Evolutionary conservation across 2,888 invertebrate species (phyloP).

Genomic region (Tupiocoris notatus): DNA sequence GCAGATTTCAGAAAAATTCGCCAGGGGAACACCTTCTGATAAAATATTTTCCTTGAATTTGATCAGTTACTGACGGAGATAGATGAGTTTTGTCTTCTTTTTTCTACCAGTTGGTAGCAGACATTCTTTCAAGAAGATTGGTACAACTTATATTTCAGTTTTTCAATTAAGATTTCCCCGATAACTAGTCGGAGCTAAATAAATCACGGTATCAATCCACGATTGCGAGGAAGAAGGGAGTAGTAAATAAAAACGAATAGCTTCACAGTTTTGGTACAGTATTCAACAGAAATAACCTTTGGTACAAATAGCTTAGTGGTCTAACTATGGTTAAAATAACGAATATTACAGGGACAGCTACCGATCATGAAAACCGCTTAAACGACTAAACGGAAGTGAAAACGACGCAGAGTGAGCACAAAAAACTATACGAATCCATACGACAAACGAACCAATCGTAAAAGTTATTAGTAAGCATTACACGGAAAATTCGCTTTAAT

Average conservation of each 20-base stretch:
- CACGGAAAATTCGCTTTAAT: neutral
- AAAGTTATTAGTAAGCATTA: constrained; percentile 1
- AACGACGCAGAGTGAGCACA: constrained; percentile 18
- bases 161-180: too few relatives aligned
- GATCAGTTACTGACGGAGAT: too few relatives aligned
- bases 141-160: too few relatives aligned
- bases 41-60: too few relatives aligned
- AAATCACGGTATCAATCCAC: too few relatives aligned
- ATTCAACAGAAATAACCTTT: constrained; percentile 52
- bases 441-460: constrained; percentile 12
- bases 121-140: too few relatives aligned
- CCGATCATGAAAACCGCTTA: neutral
- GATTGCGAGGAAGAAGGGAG: neutral
- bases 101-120: too few relatives aligned
- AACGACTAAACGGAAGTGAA: neutral
- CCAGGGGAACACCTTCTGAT: too few relatives aligned
- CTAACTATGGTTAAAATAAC: constrained; percentile 27
- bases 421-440: constrained; percentile 2
- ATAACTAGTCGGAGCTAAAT: too few relatives aligned
- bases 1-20: too few relatives aligned
- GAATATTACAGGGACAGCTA: neutral
- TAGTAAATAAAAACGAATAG: neutral
- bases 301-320: constrained; percentile 54
- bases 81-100: too few relatives aligned
- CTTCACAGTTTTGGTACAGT: constrained; percentile 23